Percentiles rank a stretch among this genome's conserved stretches.
Conservation (phyloP, 2,113 vertebrate species). For the Menura novaehollandiae region DNA sequence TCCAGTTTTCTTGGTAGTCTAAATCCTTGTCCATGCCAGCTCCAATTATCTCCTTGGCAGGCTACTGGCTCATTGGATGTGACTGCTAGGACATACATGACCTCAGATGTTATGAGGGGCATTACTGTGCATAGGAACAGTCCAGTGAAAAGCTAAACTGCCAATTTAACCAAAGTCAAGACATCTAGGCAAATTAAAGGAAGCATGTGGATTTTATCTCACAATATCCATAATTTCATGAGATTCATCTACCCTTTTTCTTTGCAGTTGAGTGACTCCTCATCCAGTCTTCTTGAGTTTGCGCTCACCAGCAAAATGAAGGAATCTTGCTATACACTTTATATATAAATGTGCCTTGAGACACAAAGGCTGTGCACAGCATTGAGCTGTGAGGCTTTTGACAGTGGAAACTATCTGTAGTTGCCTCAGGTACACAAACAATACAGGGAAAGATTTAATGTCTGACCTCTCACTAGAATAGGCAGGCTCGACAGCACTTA, state of each 20-base stretch:
- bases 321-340: neutral
- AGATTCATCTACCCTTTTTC: neutral
- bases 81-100: neutral
- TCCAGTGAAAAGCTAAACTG: neutral
- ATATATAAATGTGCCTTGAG: neutral
- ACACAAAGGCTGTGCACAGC: neutral
- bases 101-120: neutral
- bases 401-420: neutral
- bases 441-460: neutral
- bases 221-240: neutral
- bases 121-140: neutral
- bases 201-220: neutral
- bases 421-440: neutral
- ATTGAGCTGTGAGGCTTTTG: neutral
- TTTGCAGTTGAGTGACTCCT: neutral
- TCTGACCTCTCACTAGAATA: neutral
- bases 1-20: neutral
- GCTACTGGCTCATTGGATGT: neutral
- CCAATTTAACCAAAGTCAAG: neutral
- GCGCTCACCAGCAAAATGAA: neutral
- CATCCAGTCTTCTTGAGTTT: neutral
- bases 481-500: neutral
- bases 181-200: neutral
- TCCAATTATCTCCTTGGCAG: neutral
- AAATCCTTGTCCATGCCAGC: neutral